These are phyloP conservation scores for Vanessa atalanta DNA, from an alignment of 1,140 invertebrate genomes.

Conservation along the genomic window DNA sequence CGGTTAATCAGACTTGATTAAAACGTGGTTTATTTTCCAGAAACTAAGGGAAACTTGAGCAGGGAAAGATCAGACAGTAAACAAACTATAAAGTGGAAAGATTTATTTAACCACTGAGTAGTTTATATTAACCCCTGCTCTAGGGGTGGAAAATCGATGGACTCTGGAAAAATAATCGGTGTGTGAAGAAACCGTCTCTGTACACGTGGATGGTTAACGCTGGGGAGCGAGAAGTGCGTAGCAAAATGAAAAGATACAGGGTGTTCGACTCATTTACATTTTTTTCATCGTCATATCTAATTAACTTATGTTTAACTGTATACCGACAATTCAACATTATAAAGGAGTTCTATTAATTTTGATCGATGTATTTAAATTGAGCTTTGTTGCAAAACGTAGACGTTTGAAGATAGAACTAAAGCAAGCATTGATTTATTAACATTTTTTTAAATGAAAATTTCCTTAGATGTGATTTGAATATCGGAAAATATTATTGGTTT, in stretches of 20 bases:
- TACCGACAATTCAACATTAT: no score
- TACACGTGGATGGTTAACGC: conserved; percentile 19
- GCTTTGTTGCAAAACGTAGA: no score
- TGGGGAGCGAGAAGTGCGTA: conserved; percentile 5
- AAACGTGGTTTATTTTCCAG: background rate
- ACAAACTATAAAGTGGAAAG: conserved; percentile 7
- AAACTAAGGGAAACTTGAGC: background rate
- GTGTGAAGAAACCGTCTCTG: conserved; percentile 14
- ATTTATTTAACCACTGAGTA: conserved; percentile 13
- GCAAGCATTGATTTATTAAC: no score
- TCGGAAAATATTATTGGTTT: no score
- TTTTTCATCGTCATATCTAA: background rate
- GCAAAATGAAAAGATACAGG: background rate
- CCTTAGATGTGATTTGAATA: no score
- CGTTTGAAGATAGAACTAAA: no score
- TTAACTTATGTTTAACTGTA: no score
- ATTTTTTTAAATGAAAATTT: no score
- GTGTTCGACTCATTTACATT: background rate
- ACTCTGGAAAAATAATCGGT: conserved; percentile 29
- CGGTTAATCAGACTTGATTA: no score
- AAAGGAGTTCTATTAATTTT: no score
- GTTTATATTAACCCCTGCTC: background rate
- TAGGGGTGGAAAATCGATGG: conserved; percentile 30
- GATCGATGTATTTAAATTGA: no score
- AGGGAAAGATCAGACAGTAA: conserved; percentile 14